These are phyloP conservation scores for Ectropis crepuscularia DNA, from an alignment of 2,888 invertebrate species.

Conservation along the genomic window DNA sequence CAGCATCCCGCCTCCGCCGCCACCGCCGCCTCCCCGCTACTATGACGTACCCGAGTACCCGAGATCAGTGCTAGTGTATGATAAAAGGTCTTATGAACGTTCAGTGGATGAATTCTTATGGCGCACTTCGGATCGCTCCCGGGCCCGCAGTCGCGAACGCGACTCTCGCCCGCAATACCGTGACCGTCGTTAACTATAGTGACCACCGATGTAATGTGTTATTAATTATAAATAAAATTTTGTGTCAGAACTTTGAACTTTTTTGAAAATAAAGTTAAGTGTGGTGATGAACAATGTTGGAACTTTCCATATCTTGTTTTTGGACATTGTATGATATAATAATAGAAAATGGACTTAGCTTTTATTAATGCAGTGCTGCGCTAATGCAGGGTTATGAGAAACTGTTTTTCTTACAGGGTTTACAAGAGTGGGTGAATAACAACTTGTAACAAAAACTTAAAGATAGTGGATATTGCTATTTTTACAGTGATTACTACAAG, in stretches of 20 bases:
- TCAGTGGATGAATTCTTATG: slow-evolving; percentile 95
- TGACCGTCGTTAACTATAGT: slow-evolving; percentile 81
- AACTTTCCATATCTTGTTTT: slow-evolving; percentile 42
- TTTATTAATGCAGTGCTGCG: slow-evolving; percentile 11
- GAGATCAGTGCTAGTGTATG: slow-evolving; percentile 85
- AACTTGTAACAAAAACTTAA: slow-evolving; percentile 2
- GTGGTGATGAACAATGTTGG: slow-evolving; percentile 70
- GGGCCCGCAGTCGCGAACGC: slow-evolving; percentile 84
- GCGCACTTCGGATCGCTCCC: slow-evolving; percentile 89
- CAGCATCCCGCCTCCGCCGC: slow-evolving; percentile 88
- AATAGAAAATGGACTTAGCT: slow-evolving; percentile 13
- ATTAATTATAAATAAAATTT: slow-evolving; percentile 71
- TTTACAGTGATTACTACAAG: slow-evolving; percentile 14
- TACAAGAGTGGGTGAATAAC: slow-evolving; percentile 5
- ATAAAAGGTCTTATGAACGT: slow-evolving; percentile 93
- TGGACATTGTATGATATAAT: slow-evolving; percentile 20
- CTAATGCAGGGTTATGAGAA: slow-evolving; percentile 11
- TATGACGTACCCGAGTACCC: slow-evolving; percentile 92
- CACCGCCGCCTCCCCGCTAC: slow-evolving; percentile 86
- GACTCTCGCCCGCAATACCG: slow-evolving; percentile 84
- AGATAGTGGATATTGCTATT: slow-evolving; percentile 30
- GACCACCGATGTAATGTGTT: slow-evolving; percentile 73
- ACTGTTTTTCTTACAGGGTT: slow-evolving; percentile 30
- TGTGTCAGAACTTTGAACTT: slow-evolving; percentile 83
- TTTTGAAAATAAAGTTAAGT: slow-evolving; percentile 70